Evolutionary conservation across 2,888 invertebrate species (phyloP).

Genomic region (Mycalesis mineus): DNA sequence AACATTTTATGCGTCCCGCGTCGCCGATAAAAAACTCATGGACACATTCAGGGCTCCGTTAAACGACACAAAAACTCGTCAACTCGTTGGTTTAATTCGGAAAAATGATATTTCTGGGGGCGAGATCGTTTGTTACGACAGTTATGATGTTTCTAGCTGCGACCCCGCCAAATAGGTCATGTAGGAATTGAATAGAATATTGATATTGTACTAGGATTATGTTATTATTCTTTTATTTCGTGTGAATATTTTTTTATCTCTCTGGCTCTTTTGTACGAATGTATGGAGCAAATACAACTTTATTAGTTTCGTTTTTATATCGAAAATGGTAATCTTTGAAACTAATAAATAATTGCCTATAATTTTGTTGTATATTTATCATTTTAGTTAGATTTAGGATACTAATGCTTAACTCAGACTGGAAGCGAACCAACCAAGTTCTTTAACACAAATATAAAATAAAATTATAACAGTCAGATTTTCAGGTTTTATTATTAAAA

Average conservation of each 20-base stretch:
- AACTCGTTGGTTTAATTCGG: conserved; percentile 13
- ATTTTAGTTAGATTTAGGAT: no score
- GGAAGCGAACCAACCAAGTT: no score
- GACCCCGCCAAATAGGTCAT: conserved; percentile 8
- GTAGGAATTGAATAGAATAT: conserved; percentile 9
- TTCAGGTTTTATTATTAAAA: no score
- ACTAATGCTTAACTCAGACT: no score
- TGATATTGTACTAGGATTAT: conserved; percentile 8
- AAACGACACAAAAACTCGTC: conserved; percentile 10
- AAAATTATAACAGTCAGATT: no score
- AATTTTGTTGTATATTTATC: no score
- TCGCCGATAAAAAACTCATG: conserved; percentile 28
- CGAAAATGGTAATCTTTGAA: no score
- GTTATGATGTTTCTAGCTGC: background rate
- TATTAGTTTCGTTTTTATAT: no score
- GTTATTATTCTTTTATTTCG: background rate
- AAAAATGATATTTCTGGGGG: conserved; percentile 9
- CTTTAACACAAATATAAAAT: no score
- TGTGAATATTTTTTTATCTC: background rate
- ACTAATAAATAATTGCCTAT: no score
- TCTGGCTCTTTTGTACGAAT: no score
- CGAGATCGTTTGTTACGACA: conserved; percentile 9
- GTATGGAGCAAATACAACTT: no score
- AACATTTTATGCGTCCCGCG: conserved; percentile 32
- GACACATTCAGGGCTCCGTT: conserved; percentile 20